A percentile compares a stretch with the other conserved stretches of the same genome.
Conservation (phyloP, 2,888 invertebrate genomes). For the Dicycla oo region DNA sequence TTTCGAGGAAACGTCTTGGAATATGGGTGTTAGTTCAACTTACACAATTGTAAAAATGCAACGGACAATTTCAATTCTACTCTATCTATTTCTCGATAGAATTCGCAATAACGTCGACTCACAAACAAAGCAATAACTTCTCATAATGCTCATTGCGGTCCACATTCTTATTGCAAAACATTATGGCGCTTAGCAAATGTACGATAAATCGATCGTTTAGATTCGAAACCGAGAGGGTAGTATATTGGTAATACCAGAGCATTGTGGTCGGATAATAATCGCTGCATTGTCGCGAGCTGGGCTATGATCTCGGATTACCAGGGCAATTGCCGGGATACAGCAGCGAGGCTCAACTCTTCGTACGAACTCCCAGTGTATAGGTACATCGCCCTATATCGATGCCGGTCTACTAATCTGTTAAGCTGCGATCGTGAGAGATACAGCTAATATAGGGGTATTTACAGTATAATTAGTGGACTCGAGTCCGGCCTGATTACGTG, state of each 20-base stretch:
- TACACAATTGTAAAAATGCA: slow-evolving; percentile 12
- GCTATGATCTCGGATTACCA: slow-evolving; percentile 67
- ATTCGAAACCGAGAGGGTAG: slow-evolving; percentile 40
- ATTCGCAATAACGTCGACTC: slow-evolving; percentile 14
- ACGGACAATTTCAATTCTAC: slow-evolving; percentile 4
- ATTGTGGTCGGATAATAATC: slow-evolving; percentile 65
- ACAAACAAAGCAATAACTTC: slow-evolving; percentile 32
- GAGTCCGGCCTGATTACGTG: slow-evolving; percentile 59
- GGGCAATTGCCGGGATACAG: slow-evolving; percentile 54
- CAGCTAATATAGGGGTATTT: slow-evolving; percentile 62
- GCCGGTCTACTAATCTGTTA: slow-evolving; percentile 61
- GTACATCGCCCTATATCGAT: slow-evolving; percentile 45
- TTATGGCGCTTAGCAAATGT: slow-evolving; percentile 23
- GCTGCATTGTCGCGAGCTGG: slow-evolving; percentile 62
- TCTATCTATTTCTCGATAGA: slow-evolving; percentile 12
- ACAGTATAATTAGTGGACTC: slow-evolving; percentile 65
- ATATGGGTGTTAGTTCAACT: slow-evolving; percentile 22
- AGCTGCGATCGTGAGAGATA: slow-evolving; percentile 63
- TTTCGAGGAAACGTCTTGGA: no score
- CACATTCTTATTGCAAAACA: slow-evolving; percentile 26
- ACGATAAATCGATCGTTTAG: slow-evolving; percentile 51
- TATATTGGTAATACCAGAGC: slow-evolving; percentile 53
- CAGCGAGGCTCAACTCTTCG: slow-evolving; percentile 44
- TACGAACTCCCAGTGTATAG: slow-evolving; percentile 6
- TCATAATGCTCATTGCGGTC: slow-evolving; percentile 21